Conservation (phyloP, 1,140 invertebrate genomes). For the Apis dorsata region DNA sequence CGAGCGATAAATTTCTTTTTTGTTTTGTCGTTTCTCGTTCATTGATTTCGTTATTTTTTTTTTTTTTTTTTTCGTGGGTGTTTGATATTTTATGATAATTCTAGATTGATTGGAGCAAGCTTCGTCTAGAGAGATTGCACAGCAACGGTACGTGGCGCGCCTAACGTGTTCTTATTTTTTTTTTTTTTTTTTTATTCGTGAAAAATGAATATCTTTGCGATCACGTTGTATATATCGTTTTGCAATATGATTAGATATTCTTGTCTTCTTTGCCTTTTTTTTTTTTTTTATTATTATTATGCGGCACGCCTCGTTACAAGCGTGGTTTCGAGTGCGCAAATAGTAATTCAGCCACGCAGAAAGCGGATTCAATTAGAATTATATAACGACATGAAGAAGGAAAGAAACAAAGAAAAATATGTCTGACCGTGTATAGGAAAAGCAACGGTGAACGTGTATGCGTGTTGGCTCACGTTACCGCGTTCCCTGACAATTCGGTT, state of each 20-base stretch:
- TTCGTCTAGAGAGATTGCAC: background rate
- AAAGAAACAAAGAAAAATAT: background rate
- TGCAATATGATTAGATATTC: background rate
- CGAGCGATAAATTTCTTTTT: slow-evolving; percentile 28
- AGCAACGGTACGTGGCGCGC: background rate
- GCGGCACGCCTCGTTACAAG: slow-evolving; percentile 4
- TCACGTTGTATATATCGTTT: background rate
- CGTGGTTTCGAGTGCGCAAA: background rate
- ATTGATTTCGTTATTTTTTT: background rate
- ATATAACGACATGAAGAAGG: background rate
- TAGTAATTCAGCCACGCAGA: slow-evolving; percentile 21
- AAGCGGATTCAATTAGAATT: background rate
- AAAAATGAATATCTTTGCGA: background rate
- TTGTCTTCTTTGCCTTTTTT: background rate
- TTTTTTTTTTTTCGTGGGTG: background rate
- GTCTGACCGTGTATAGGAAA: background rate
- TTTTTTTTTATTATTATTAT: background rate
- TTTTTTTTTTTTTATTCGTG: background rate
- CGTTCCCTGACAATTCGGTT: background rate
- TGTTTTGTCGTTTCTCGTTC: background rate
- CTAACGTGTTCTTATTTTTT: background rate
- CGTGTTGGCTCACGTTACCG: background rate
- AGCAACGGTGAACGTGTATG: background rate
- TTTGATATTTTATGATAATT: background rate
- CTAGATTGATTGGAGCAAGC: background rate